Conservation (phyloP, 2,888 invertebrate species). For the Athalia rosae region DNA sequence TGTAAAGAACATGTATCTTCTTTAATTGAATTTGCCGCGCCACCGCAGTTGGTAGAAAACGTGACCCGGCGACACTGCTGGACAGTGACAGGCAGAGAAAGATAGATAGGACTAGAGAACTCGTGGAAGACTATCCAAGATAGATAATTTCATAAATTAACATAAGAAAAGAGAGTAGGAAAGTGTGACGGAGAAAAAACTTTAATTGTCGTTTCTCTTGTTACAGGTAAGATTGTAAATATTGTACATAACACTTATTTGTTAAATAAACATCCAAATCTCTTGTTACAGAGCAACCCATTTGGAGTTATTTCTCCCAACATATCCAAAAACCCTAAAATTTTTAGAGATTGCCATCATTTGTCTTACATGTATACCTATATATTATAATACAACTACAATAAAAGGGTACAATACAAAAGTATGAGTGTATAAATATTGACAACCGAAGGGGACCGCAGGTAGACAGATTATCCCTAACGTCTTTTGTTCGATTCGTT, state of each 20-base stretch:
- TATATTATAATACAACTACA: no score
- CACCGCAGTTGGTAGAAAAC: slow-evolving; percentile 4
- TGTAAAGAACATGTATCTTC: slow-evolving; percentile 1
- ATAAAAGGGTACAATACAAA: no score
- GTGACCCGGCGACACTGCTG: neutral
- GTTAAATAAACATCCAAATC: neutral
- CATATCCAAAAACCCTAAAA: no score
- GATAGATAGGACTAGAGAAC: no score
- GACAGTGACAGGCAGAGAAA: no score
- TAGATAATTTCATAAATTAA: no score
- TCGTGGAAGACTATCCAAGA: no score
- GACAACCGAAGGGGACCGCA: no score
- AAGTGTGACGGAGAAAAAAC: slow-evolving; percentile 12
- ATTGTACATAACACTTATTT: neutral
- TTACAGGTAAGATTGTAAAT: slow-evolving; percentile 13
- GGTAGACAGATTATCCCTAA: no score
- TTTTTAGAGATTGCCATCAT: neutral
- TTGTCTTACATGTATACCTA: slow-evolving; percentile 4
- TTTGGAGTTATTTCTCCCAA: no score
- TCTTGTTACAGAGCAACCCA: slow-evolving; percentile 14
- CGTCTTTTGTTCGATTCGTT: no score
- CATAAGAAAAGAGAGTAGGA: neutral
- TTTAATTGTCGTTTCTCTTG: slow-evolving; percentile 15
- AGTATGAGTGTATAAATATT: no score
- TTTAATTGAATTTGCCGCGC: slow-evolving; percentile 9